Base-by-base conservation (phyloP, 64 coral and sea anemone species). In the Exaiptasia diaphana region DNA sequence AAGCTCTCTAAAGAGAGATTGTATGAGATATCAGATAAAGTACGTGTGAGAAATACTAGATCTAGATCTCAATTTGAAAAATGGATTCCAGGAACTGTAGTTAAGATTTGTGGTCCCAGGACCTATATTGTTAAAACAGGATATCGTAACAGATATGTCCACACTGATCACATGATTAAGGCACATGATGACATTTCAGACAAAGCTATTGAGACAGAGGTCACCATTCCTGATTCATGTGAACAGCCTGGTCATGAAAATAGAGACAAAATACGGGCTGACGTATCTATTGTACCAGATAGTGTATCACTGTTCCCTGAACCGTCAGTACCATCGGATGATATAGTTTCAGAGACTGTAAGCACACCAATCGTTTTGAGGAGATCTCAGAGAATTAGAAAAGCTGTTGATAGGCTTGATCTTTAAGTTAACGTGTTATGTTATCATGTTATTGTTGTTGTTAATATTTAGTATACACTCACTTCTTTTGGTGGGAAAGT, bases 51-150 rank as follows among this genome's bases (percentile, higher is more conserved):
- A 75, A 93, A 93, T 55, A 74, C 80, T 1, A 71, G 88, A 28
- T 24, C 71, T 58, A 71, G 58, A 22, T 60, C 45, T 43, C 35
- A 91, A 39, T 48, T 40, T 29, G 67, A 85, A 44, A 91, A 45
- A 27, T 86, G 82, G 75, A 86, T 86, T 80, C 63, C 50, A 30
- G 74, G 82, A 24, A 70, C 60, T 17, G 80, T 85, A 91, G 88
- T 91, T 38, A 91, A 91, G 68, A 68, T 92, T 22, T 93, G 83
- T 82, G 83, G 90, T 55, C 76, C 76, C 40, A 81, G 82, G 27
- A 86, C 54, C 22, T 92, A 90, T 78, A 36, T 90, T 29, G 88
- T 83, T 24, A 83, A 40, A 68, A 90, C 88, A 83, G 88, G 73
- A 77, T 53, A 71, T 39, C 38, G 38, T 3, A 90, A 33, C 11